Percentiles rank a stretch among this genome's conserved stretches.
Evolutionary conservation across 2,797 vertebrate genomes (phyloP).

Genomic region (Antrozous pallidus): DNA sequence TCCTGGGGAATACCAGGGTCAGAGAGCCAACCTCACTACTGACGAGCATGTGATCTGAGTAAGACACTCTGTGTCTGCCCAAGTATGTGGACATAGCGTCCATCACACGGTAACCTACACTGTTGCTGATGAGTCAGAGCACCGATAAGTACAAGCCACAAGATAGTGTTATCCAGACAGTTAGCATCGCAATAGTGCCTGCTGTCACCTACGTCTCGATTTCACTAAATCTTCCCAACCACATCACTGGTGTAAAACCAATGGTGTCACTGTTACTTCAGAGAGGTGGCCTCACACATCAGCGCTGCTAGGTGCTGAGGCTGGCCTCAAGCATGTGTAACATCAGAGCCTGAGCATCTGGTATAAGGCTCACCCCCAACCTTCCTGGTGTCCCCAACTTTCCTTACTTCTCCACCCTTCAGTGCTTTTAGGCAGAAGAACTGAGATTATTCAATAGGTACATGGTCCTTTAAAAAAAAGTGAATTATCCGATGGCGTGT

Average conservation of each 20-base stretch:
- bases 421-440: not conserved
- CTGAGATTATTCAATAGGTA: not conserved
- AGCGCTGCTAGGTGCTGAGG: not conserved
- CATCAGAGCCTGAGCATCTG: not conserved
- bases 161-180: not conserved
- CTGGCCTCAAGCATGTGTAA: not conserved
- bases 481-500: not conserved
- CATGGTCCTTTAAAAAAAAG: not conserved
- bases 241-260: not conserved
- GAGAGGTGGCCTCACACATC: not conserved
- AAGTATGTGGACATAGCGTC: fast-evolving
- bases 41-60: not conserved
- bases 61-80: not conserved
- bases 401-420: too few relatives aligned
- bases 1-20: not conserved
- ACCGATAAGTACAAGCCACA: not conserved
- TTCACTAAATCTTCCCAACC: not conserved
- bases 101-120: not conserved
- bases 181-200: fast-evolving
- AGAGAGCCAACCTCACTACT: not conserved
- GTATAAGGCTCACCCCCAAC: not conserved
- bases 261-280: too few relatives aligned
- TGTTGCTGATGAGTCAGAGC: not conserved
- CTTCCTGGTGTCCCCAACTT: not conserved
- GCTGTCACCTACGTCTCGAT: not conserved